phyloP scores from a whole-genome alignment of 2,797 vertebrate species.

The Limnodromus scolopaceus region DNA sequence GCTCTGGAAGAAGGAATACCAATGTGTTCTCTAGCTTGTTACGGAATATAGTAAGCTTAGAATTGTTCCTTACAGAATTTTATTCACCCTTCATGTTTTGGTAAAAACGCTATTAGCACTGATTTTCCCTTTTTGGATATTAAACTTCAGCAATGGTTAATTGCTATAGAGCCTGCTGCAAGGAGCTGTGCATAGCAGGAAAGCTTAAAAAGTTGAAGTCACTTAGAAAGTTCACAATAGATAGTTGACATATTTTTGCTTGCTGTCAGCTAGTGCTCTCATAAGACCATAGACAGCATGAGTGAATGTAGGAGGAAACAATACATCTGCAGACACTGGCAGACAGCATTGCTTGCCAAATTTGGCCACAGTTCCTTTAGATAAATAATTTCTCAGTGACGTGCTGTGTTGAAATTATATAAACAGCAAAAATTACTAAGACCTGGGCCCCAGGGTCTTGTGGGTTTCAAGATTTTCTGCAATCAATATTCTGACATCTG shows the following conservation, averaged over 20 bases:
- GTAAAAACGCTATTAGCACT: neutral
- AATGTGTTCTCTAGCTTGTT: neutral
- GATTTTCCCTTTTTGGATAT: neutral
- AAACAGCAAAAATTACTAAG: constrained; percentile 84
- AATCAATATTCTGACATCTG: constrained; percentile 81
- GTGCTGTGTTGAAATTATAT: constrained; percentile 80
- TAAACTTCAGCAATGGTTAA: neutral
- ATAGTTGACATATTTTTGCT: constrained; percentile 43
- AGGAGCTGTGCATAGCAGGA: neutral
- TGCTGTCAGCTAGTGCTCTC: constrained; percentile 54
- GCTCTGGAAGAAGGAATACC: neutral
- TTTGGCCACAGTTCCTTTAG: constrained; percentile 78
- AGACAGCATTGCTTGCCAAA: constrained; percentile 74
- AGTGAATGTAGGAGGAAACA: constrained; percentile 71
- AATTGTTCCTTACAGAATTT: neutral
- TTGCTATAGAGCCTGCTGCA: neutral
- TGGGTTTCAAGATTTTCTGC: constrained; percentile 77
- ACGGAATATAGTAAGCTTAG: neutral
- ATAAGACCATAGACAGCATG: constrained; percentile 51
- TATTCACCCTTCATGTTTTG: neutral
- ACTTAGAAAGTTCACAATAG: neutral
- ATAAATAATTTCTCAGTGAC: constrained; percentile 86
- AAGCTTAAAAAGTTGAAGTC: neutral
- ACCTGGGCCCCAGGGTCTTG: constrained; percentile 69
- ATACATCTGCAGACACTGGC: constrained; percentile 78